A percentile compares a stretch with the other conserved stretches of the same genome.
These are phyloP conservation scores for Caenorhabditis panamensis DNA, from an alignment of 2,888 invertebrate genomes.

Conservation along the genomic window DNA sequence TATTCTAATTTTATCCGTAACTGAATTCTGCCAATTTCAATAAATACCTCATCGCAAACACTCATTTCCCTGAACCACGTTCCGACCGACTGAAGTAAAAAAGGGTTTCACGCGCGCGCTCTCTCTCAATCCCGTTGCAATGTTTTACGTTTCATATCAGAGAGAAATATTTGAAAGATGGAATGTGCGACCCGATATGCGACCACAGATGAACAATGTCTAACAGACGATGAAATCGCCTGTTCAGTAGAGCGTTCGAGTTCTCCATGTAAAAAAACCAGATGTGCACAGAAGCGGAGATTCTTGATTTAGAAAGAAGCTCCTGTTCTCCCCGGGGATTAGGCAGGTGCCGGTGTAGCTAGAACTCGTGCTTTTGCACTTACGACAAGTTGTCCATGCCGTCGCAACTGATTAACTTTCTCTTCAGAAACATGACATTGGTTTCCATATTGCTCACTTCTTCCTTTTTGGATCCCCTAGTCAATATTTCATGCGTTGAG, in stretches of 20 bases:
- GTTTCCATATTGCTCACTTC: too few species aligned
- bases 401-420: too few species aligned
- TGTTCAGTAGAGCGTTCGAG: neutral
- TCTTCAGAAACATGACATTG: too few species aligned
- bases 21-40: neutral
- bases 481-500: too few species aligned
- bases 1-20: constrained; percentile 4
- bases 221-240: constrained; percentile 16
- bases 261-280: neutral
- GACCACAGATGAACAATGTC: constrained; percentile 7
- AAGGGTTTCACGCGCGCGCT: too few species aligned
- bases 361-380: too few species aligned
- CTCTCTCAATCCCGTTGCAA: neutral
- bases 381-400: too few species aligned
- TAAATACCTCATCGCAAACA: neutral
- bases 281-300: neutral
- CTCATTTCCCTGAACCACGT: neutral
- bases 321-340: too few species aligned
- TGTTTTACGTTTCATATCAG: neutral
- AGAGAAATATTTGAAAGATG: neutral
- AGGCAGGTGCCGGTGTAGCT: too few species aligned
- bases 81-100: too few species aligned
- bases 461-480: too few species aligned
- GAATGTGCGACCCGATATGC: neutral
- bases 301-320: neutral